Evolutionary conservation across 2,113 vertebrate species (phyloP), one percentile per base, ranked within the genome.

Genomic region (Nicator chloris): DNA sequence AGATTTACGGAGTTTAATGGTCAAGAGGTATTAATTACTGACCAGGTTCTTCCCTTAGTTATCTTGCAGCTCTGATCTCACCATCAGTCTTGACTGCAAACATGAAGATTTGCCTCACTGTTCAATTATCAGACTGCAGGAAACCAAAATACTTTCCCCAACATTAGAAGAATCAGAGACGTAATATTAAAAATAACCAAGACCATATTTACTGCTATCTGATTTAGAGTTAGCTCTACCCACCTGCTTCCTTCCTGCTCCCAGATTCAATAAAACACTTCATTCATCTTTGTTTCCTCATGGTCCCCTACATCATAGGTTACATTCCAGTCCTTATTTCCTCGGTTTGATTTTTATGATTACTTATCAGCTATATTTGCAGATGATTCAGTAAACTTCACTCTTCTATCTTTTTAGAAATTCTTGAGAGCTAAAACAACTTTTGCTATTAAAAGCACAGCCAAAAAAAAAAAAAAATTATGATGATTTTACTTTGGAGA

Each of bases 401-500:
- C n/a, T 86, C 37, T 37, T 95, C 53, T 86, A 53, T 84, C 72
- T 72, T 92, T 66, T 15, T 27, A 91, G 80, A 88, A 95, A 95
- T 50, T 79, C 88, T 86, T 77, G 92, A 90, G n/a, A 72, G 56
- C 91, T 93, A 91, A 93, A 96, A 69, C 61, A 94, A 64, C 63
- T 83, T 95, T 44, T 94, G 27, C 54, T 90, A 92, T 95, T 95
- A 96, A 92, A 96, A 94, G 85, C 72, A 68, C 24, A 66, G 40
- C 20, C 44, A 94, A 94, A 95, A 76, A 95, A 65, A 78, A 8
- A 76, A 95, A 70, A 59, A n/a, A 78, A 11, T 40, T 40, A 61
- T 65, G 21, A 90, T 70, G 53, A 47, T 88, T 92, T 93, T 72
- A 68, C 71, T 96, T 84, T 85, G 94, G 95, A 97, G 44, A 91